These are phyloP conservation scores for Plestiodon gilberti DNA, from an alignment of 2,113 vertebrate genomes.

Conservation along the genomic window DNA sequence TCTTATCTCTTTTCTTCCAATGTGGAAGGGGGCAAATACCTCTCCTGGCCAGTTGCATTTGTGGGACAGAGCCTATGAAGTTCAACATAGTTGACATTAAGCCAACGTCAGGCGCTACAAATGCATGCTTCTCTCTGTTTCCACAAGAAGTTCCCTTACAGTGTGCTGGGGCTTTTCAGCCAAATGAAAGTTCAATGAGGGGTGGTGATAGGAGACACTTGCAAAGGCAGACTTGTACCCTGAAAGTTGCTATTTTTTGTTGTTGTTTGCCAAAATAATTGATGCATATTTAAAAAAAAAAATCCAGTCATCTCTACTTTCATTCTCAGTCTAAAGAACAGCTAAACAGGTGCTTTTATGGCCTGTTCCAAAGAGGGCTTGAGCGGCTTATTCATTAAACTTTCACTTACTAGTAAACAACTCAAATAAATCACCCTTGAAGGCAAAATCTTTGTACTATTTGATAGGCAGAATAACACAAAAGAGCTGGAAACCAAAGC, in stretches of 20 bases:
- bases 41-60: not conserved
- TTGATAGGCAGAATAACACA: conserved; percentile 43
- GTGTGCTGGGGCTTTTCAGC: conserved; percentile 39
- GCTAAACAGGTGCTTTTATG: conserved; percentile 43
- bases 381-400: conserved; percentile 34
- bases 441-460: conserved; percentile 54
- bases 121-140: not conserved
- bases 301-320: conserved; percentile 29
- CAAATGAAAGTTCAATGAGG: conserved; percentile 61
- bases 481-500: not conserved
- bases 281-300: not conserved
- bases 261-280: conserved; percentile 42
- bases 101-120: conserved; percentile 44
- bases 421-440: conserved; percentile 61
- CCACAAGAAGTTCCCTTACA: conserved; percentile 44
- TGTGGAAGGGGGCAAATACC: not conserved
- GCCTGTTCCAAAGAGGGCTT: conserved; percentile 37
- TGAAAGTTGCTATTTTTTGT: conserved; percentile 36
- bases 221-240: conserved; percentile 37
- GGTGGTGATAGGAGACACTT: conserved; percentile 46
- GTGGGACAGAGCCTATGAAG: conserved; percentile 20
- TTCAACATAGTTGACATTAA: conserved; percentile 47
- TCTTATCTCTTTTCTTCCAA: not conserved
- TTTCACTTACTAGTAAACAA: conserved; percentile 41
- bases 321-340: conserved; percentile 1